Base-by-base conservation (phyloP, 2,113 vertebrate genomes). In the Phyllostomus discolor region DNA sequence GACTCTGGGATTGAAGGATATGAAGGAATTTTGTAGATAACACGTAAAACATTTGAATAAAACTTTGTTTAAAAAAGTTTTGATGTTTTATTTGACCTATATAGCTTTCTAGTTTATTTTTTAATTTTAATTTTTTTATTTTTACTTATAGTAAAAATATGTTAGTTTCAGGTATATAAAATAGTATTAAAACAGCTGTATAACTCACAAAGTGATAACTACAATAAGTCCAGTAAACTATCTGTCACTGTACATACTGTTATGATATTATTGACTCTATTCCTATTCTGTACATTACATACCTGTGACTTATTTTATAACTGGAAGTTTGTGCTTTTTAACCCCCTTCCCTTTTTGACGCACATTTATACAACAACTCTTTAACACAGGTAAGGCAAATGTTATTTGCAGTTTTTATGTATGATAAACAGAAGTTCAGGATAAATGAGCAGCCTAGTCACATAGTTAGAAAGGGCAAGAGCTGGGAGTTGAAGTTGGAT, bases 11-110 rank as follows among this genome's bases (percentile, higher is more conserved):
- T 76, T 69, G 41, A 89, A 84, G n/a, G 12, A 57, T 86, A 41
- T 50, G 78, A 57, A 80, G 10, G 43, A 88, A 76, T 92, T 96
- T 95, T 91, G 24, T 84, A 94, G 54, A 28, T 81, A 67, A 81
- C 8, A 64, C 4, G 0, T 85, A 82, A 78, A 93, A 79, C 28
- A 67, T 59, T n/a, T 84, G 10, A 79, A 73, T 73, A 82, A 14
- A 97, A 82, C 24, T 88, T 89, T 35, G 12, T 92, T 95, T 62
- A 28, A 69, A 64, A 78, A 95, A 52, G 19, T 62, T 83, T 78
- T 88, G 14, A 10, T 84, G 52, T 95, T 89, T 97, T 82, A 88
- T 89, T 73, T 66, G 35, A 87, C 24, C 35, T 17, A 19, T 19
- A 26, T 12, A 93, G 48, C 16, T 16, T 75, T 33, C 50, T 22